Conservation (phyloP, 2,113 vertebrate genomes). For the Lamprologus ornatipinnis region DNA sequence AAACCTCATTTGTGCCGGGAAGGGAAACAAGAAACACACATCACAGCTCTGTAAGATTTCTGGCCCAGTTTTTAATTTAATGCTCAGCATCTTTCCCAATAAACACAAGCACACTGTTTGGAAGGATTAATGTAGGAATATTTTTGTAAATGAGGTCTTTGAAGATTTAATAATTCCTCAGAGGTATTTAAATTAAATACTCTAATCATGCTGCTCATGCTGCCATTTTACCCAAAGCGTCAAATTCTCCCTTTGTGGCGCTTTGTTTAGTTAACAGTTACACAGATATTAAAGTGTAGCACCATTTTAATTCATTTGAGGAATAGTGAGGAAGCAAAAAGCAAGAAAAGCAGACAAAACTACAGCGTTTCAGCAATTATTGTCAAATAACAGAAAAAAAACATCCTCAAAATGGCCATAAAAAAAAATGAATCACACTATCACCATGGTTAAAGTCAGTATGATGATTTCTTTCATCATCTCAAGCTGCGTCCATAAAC, state of each 20-base stretch:
- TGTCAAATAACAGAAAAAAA: not conserved
- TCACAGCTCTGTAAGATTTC: not conserved
- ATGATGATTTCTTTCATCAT: not conserved
- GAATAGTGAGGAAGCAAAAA: not conserved
- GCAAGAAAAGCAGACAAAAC: not conserved
- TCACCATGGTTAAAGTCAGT: not conserved
- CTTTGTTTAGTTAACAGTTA: not conserved
- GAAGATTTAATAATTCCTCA: not conserved
- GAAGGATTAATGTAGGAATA: not conserved
- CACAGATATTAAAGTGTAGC: not conserved
- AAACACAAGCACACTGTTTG: not conserved
- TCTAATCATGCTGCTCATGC: not conserved
- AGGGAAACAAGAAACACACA: not conserved
- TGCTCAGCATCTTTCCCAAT: not conserved
- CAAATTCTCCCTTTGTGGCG: not conserved
- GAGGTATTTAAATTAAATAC: not conserved
- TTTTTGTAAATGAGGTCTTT: not conserved
- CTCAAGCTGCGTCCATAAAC: not conserved
- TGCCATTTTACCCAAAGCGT: not conserved
- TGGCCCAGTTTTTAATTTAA: not conserved
- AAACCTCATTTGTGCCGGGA: not conserved
- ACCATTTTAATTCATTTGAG: not conserved
- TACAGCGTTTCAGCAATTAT: accelerated
- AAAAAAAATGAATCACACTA: not conserved
- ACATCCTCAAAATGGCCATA: not conserved